phyloP scores from a whole-genome alignment of 2,113 vertebrate genomes.

The Chaenocephalus aceratus region DNA sequence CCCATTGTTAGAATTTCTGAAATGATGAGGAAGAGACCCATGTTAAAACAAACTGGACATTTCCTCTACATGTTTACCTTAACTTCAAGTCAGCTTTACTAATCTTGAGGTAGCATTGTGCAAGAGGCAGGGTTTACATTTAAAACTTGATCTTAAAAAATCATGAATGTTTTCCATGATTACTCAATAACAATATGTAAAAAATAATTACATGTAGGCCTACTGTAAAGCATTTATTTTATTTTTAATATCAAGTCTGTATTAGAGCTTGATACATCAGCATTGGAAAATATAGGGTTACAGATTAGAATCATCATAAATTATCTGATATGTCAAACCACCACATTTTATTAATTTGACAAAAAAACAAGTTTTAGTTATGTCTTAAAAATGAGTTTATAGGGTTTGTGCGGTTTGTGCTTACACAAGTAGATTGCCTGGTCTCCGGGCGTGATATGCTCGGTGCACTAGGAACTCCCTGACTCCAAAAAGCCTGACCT shows the following conservation, averaged over 20 bases:
- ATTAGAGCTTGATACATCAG: not conserved
- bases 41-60: too few species aligned
- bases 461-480: conserved; percentile 79
- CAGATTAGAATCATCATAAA: not conserved
- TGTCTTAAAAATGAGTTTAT: conserved; percentile 58
- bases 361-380: conserved; percentile 55
- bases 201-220: too few species aligned
- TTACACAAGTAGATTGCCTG: conserved; percentile 70
- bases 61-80: too few species aligned
- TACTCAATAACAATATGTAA: not conserved
- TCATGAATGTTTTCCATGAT: too few species aligned
- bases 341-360: conserved; percentile 45
- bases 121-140: too few species aligned
- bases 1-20: too few species aligned
- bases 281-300: not conserved
- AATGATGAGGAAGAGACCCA: too few species aligned
- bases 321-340: not conserved
- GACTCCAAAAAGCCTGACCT: conserved; percentile 84
- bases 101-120: too few species aligned
- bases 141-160: too few species aligned
- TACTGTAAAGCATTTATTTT: too few species aligned
- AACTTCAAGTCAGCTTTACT: too few species aligned
- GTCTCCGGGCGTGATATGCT: conserved; percentile 84
- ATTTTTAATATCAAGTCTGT: not conserved
- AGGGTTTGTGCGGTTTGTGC: conserved; percentile 63